These are phyloP conservation scores for Syngnathus acus DNA, from an alignment of 2,797 vertebrate genomes.

Conservation along the genomic window DNA sequence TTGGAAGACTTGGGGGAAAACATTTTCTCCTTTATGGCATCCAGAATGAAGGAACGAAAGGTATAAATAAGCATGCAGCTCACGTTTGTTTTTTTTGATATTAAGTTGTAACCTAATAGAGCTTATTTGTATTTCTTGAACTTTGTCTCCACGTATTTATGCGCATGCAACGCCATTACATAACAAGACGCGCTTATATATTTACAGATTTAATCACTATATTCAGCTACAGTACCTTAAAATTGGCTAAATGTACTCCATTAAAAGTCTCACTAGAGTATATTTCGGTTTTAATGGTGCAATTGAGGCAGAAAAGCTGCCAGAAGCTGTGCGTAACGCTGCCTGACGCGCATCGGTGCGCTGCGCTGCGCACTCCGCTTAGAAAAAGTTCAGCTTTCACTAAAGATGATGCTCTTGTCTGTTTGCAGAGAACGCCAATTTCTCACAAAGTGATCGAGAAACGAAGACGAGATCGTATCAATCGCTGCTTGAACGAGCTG, in stretches of 20 bases:
- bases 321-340: conserved; percentile 10
- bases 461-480: conserved; percentile 87
- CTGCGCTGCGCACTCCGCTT: no score
- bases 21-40: conserved; percentile 72
- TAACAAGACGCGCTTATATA: not conserved
- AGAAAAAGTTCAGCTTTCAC: not conserved
- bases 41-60: conserved; percentile 89
- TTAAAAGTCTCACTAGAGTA: not conserved
- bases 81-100: not conserved
- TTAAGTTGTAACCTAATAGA: no score
- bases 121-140: not conserved
- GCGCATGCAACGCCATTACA: not conserved
- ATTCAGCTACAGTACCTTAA: not conserved
- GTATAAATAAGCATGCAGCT: conserved; percentile 60
- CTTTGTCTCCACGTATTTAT: not conserved
- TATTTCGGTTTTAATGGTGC: not conserved
- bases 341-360: conserved; percentile 33
- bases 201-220: not conserved
- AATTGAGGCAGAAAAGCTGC: not conserved
- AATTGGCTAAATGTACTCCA: not conserved
- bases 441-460: conserved; percentile 98
- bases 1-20: conserved; percentile 21
- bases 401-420: conserved; percentile 3
- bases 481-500: conserved; percentile 86
- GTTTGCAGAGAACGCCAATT: conserved; percentile 80